Base-by-base conservation (phyloP, 2,888 invertebrate species). In the Oconnorella tubifera region DNA sequence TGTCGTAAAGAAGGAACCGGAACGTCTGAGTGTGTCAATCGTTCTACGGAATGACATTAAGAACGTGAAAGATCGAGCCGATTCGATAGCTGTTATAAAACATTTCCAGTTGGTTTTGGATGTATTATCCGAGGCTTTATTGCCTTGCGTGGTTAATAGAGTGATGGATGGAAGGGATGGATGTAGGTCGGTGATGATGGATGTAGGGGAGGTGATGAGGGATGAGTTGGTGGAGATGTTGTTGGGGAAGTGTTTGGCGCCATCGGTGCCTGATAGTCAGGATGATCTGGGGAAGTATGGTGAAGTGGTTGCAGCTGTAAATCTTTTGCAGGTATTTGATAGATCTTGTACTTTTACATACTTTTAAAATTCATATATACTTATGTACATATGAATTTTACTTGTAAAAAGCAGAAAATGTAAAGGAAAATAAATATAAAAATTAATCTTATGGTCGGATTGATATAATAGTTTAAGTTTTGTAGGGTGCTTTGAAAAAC, bases 191-290 rank as follows among this genome's bases (percentile, higher is more conserved):
- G 33, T 70, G 40, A 63, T 70, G 63, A 25, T 23, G 3, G 19
- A 51, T 1, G 23, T 70, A 27, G 67, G 67, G 4, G 23, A 55
- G 33, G 28, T 51, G 23, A 61, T 67, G 3, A 14, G 49, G 4
- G 53, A 63, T 2, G 56, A 65, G 6, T 86, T 92, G 72, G 85
- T 88, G 28, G 85, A 87, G 25, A 77, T 86, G 25, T 82, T 92
- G 48, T 86, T 90, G 2, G 86, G 88, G 68, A 86, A 90, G 73
- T 92, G 91, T 75, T 84, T 93, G 6, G 84, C 87, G 58, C 85
- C 87, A 69, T n/a, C n/a, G n/a, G n/a, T n/a, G n/a, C 93, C 93
- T 0, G 88, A 87, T 69, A 89, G 87, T 59, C 87, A 87, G 70
- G 86, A 86, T 62, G 90, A 89, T 69, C 83, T 91, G 66, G 86